Evolutionary conservation across 2,888 invertebrate genomes (phyloP).

Genomic region (Oxytorus armatus): DNA sequence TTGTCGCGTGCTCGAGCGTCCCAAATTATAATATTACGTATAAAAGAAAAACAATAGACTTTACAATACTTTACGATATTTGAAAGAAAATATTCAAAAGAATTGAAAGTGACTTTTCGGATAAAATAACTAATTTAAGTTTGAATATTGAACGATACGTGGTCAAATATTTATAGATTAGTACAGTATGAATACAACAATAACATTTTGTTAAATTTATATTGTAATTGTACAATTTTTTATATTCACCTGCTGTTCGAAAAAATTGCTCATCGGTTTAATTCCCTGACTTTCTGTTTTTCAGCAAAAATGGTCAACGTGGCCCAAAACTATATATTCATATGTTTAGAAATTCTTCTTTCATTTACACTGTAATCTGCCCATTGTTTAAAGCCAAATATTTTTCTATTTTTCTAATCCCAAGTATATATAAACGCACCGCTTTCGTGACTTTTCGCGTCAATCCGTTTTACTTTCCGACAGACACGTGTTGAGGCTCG

Average conservation of each 20-base stretch:
- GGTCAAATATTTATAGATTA: no score
- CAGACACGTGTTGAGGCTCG: slow-evolving; percentile 30
- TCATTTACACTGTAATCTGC: slow-evolving; percentile 65
- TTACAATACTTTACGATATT: not conserved
- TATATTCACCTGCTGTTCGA: not conserved
- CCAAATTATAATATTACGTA: slow-evolving; percentile 18
- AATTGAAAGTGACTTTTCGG: no score
- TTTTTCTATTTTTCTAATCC: slow-evolving; percentile 64
- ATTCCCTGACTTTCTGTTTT: not conserved
- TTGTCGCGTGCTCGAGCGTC: slow-evolving; percentile 12
- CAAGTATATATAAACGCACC: slow-evolving; percentile 30
- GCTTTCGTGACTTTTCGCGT: slow-evolving; percentile 50
- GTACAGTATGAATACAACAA: no score
- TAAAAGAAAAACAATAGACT: not conserved
- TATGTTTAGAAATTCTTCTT: not conserved
- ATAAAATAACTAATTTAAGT: no score
- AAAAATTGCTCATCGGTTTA: slow-evolving; percentile 12
- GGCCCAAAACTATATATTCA: not conserved
- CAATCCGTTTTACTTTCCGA: slow-evolving; percentile 51
- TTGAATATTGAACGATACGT: no score
- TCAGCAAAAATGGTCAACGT: not conserved
- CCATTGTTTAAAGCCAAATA: slow-evolving; percentile 69
- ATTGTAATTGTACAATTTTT: not conserved
- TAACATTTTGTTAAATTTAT: not conserved
- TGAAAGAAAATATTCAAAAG: no score